Base-by-base conservation (phyloP, 2,797 vertebrate genomes). In the Tragelaphus oryx region DNA sequence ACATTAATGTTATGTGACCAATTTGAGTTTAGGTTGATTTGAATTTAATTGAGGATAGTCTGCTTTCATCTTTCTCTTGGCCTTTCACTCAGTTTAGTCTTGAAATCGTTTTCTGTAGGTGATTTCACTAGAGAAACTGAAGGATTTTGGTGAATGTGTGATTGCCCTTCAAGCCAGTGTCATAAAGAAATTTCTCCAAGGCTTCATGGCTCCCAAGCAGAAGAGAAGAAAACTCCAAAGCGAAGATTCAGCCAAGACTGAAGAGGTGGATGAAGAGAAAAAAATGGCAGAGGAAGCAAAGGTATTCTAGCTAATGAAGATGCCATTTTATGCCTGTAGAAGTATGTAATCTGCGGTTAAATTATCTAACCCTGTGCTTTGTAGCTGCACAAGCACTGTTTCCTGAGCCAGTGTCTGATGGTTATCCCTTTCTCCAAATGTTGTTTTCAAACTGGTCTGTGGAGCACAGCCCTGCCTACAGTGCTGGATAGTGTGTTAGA, bases 131-230 rank as follows among this genome's bases (percentile, higher is more conserved):
- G 99, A 99, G 96, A 99, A 98, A 97, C 96, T 99, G 95, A 99
- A 99, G 97, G 99, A 99, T 89, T 99, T 99, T 96, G 99, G 99
- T 0, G 99, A 99, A 96, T 99, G 99, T 91, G 98, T 99, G 97
- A 99, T 99, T 97, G 98, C 99, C 5, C 99, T 99, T 94, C 99
- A 99, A 97, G 99, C 99, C 95, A 99, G 99, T 37, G 99, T 99
- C n/a, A 99, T 99, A 98, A 99, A 99, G 97, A 99, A 99, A 98
- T 99, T 99, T 98, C 98, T 99, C 87, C 99, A 99, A 98, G 99
- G 99, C 78, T 99, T 99, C 98, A 99, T 99, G 99, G 99, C 99
- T 75, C 99, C 99, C 57, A 99, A 99, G 96, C 99, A 99, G 98
- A 99, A 99, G 97, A 99, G 99, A 98, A 99, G 99, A 97, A 99